Conservation (phyloP, 2,888 invertebrate genomes). For the Desoria tigrina region DNA sequence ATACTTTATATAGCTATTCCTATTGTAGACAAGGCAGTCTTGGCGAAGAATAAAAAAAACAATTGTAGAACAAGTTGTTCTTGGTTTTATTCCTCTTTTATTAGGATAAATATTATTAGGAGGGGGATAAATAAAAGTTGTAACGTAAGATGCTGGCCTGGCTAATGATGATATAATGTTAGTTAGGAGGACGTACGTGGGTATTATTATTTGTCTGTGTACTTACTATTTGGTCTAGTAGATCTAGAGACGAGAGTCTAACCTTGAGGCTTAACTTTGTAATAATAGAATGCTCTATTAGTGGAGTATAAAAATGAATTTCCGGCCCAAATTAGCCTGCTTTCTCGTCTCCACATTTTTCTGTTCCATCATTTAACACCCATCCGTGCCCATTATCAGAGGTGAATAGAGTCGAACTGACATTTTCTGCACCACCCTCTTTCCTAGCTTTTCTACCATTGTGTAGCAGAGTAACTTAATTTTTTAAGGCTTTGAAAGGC, state of each 20-base stretch:
- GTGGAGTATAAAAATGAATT: slow-evolving; percentile 52
- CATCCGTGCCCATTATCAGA: slow-evolving; percentile 47
- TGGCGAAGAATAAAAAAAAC: too few relatives aligned
- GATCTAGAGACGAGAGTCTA: too few relatives aligned
- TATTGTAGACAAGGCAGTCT: too few relatives aligned
- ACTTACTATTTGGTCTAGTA: not conserved
- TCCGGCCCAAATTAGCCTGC: slow-evolving; percentile 52
- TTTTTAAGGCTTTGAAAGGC: not conserved
- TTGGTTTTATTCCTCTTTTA: too few relatives aligned
- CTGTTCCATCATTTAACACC: slow-evolving; percentile 52
- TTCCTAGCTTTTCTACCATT: not conserved
- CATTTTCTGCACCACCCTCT: slow-evolving; percentile 43
- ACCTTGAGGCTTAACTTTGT: not conserved
- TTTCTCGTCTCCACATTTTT: slow-evolving; percentile 41
- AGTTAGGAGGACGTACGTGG: slow-evolving; percentile 5
- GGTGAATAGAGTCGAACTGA: slow-evolving; percentile 46
- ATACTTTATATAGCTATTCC: too few relatives aligned
- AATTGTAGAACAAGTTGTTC: too few relatives aligned
- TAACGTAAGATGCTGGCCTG: too few relatives aligned
- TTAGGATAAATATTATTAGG: not conserved
- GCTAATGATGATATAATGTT: slow-evolving; percentile 48
- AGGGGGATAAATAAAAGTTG: slow-evolving; percentile 19
- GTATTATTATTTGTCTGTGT: slow-evolving; percentile 10
- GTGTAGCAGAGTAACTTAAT: not conserved
- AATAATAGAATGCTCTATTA: slow-evolving; percentile 45